Evolutionary conservation across 2,888 invertebrate genomes (phyloP), one percentile per base, ranked within the genome.

Genomic region (Papilio demoleus): DNA sequence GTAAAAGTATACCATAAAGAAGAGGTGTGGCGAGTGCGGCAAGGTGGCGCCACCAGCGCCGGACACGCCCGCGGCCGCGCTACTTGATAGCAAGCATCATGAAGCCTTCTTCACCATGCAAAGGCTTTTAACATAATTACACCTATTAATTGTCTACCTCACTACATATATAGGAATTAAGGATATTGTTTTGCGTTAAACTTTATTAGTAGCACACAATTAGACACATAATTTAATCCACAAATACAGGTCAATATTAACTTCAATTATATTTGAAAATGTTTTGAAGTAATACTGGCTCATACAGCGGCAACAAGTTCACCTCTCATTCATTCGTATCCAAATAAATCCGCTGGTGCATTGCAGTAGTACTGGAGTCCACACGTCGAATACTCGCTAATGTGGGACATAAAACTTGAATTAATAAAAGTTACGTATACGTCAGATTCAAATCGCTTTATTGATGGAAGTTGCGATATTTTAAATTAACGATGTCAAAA

Each of bases 81-180:
- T 12, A 36, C 24, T 34, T 47, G 36, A 40, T 17, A 34, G n/a
- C 17, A 12, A 34, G 19, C 58, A 31, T 19, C 9, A 31, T 31
- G 14, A 65, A 45, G 36, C 36, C 36, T 47, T 14, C 22, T n/a
- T 58, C 59, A 34, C 27, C 24, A 34, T 11, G 19, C 22, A 14
- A 36, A 34, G 31, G 65, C 65, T 65, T 65, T 65, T 42, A 59
- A 59, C 22, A 36, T 65, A 65, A 65, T 65, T 65, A 45, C 22
- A 31, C 2, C n/a, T 11, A 47, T 58, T 56, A 65, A 59, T 45
- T 38, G 38, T 12, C 5, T 58, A 36, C 42, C 11, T 22, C 17
- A 17, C n/a, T 53, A 17, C 14, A 50, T 19, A 14, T 45, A 38
- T 12, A 12, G 3, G 9, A 11, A 14, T 27, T 5, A 27, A 2